These are phyloP conservation scores for Heliconius eleuchia DNA, from an alignment of 1,140 invertebrate genomes.

Conservation along the genomic window DNA sequence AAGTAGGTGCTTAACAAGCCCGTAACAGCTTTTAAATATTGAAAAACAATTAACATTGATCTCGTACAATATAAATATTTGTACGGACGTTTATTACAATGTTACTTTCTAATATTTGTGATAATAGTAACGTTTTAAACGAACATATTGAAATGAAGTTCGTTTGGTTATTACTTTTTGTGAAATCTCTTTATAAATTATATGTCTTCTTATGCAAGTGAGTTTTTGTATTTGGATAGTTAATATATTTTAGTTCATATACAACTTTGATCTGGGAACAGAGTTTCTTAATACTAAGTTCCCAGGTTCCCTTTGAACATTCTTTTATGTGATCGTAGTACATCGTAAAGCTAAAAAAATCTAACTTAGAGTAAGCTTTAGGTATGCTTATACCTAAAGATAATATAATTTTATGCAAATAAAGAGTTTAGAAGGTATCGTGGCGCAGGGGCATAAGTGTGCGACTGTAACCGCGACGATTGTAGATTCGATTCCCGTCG, in stretches of 20 bases:
- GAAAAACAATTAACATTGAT: conserved; percentile 15
- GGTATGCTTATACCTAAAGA: too few species aligned
- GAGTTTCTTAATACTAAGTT: too few species aligned
- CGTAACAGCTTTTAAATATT: background rate
- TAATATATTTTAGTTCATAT: background rate
- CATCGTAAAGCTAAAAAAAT: too few species aligned
- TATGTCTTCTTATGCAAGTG: background rate
- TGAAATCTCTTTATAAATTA: background rate
- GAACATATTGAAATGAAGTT: background rate
- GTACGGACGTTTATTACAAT: background rate
- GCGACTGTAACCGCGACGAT: too few species aligned
- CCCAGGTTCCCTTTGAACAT: too few species aligned
- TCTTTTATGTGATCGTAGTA: too few species aligned
- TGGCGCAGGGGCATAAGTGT: too few species aligned
- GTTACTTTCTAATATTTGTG: background rate
- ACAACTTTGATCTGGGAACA: background rate
- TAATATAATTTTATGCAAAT: too few species aligned
- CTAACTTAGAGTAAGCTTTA: too few species aligned
- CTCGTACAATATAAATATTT: background rate
- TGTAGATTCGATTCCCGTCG: too few species aligned
- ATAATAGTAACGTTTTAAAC: background rate
- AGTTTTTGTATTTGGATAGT: background rate
- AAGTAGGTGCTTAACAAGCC: background rate
- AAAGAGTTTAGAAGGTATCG: too few species aligned
- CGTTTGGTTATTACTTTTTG: background rate